A percentile compares a stretch with the other conserved stretches of the same genome.
Conservation (phyloP, 23 tunicate genomes). For the Clavelina lepadiformis region DNA sequence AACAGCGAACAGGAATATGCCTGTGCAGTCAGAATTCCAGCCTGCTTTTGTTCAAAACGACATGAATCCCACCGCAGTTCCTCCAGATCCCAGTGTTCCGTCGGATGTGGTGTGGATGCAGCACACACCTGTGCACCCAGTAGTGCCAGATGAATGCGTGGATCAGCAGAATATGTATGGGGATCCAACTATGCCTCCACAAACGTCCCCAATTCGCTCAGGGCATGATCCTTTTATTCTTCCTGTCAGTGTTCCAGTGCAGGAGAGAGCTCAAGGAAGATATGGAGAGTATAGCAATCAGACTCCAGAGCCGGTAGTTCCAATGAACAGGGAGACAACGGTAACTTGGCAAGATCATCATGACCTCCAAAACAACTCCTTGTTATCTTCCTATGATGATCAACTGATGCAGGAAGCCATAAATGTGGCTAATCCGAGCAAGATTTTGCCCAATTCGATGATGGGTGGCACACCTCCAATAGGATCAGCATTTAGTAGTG, state of each 20-base stretch:
- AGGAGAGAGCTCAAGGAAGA: background rate
- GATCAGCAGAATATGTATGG: conserved; percentile 12
- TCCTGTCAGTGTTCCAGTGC: conserved; percentile 56
- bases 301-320: background rate
- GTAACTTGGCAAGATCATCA: conserved; percentile 56
- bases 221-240: conserved; percentile 68
- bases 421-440: conserved; percentile 85
- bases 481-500: conserved; percentile 33
- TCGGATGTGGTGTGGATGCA: conserved; percentile 8
- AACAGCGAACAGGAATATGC: conserved; percentile 41
- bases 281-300: conserved; percentile 24
- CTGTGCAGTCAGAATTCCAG: background rate
- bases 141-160: conserved; percentile 17
- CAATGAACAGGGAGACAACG: conserved; percentile 23
- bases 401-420: conserved; percentile 88
- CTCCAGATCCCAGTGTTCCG: conserved; percentile 1
- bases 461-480: conserved; percentile 89
- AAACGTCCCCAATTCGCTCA: conserved; percentile 49
- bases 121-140: background rate
- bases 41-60: conserved; percentile 4
- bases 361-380: background rate
- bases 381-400: conserved; percentile 63
- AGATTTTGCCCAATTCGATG: conserved; percentile 88
- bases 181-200: conserved; percentile 10
- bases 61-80: conserved; percentile 6